Percentiles rank a stretch among this genome's conserved stretches.
Conservation (phyloP, 92 coral and sea anemone genomes). For the Micromussa lordhowensis region DNA sequence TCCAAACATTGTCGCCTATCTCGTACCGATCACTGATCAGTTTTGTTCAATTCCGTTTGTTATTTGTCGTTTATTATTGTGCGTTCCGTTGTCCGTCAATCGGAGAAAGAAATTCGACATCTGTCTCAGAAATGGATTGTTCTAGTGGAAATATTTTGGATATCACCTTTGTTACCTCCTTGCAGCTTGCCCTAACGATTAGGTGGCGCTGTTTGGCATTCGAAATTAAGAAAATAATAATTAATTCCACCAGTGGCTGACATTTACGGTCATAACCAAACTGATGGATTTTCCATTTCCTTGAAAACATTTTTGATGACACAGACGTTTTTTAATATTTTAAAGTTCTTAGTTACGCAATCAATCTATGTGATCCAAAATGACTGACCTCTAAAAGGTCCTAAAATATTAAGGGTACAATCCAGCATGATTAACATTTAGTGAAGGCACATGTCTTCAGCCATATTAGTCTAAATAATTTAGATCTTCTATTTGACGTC, state of each 20-base stretch:
- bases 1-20: not conserved
- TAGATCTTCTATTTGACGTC: not conserved
- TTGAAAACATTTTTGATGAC: not conserved
- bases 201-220: not conserved
- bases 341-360: not conserved
- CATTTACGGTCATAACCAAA: not conserved
- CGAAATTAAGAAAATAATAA: not conserved
- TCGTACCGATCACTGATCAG: not conserved
- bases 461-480: no score
- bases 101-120: not conserved
- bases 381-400: no score
- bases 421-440: no score
- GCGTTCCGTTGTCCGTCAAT: no score
- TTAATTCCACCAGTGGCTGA: not conserved
- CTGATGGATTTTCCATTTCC: not conserved
- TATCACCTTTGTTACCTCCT: conserved; percentile 6
- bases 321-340: not conserved
- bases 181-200: not conserved
- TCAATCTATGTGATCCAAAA: not conserved
- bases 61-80: not conserved
- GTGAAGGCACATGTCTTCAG: no score
- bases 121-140: not conserved
- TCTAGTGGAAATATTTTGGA: conserved; percentile 15
- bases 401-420: no score
- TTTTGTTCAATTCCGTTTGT: no score